A percentile compares a stretch with the other conserved stretches of the same genome.
Evolutionary conservation across 2,797 vertebrate genomes (phyloP).

Genomic region (Champsocephalus esox): DNA sequence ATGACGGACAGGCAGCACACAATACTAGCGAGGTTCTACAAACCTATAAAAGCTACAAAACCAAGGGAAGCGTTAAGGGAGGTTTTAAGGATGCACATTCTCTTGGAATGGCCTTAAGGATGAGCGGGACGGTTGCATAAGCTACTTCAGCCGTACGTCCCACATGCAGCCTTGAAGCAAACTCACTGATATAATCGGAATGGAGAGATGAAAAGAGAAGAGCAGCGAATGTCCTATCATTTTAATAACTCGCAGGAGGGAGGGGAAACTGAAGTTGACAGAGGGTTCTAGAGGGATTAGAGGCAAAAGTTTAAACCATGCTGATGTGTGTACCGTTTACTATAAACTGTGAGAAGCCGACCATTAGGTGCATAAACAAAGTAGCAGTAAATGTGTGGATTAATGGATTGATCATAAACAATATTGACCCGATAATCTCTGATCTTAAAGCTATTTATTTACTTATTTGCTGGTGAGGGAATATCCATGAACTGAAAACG

Average conservation of each 20-base stretch:
- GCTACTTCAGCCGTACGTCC: constrained; percentile 12
- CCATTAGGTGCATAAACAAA: too few species aligned
- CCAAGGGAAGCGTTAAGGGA: not conserved
- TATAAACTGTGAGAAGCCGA: not conserved
- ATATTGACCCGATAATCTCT: too few species aligned
- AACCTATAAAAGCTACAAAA: not conserved
- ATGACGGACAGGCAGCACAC: not conserved
- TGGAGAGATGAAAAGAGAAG: constrained; percentile 1
- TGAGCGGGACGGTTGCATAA: constrained; percentile 38
- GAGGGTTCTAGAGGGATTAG: constrained; percentile 11
- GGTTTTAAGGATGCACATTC: not conserved
- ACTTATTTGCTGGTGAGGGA: too few species aligned
- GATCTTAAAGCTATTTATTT: too few species aligned
- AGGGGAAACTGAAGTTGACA: not conserved
- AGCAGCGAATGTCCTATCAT: constrained; percentile 11
- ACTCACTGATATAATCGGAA: not conserved
- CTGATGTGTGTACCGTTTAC: too few species aligned
- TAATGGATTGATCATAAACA: too few species aligned
- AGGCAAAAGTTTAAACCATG: not conserved
- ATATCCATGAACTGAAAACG: too few species aligned
- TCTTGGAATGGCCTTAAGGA: constrained; percentile 14
- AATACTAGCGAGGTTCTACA: not conserved
- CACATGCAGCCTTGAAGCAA: constrained; percentile 22
- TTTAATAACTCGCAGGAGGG: not conserved
- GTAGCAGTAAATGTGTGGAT: too few species aligned